These are phyloP conservation scores for Euproctis similis DNA, from an alignment of 2,888 invertebrate species.

Conservation along the genomic window DNA sequence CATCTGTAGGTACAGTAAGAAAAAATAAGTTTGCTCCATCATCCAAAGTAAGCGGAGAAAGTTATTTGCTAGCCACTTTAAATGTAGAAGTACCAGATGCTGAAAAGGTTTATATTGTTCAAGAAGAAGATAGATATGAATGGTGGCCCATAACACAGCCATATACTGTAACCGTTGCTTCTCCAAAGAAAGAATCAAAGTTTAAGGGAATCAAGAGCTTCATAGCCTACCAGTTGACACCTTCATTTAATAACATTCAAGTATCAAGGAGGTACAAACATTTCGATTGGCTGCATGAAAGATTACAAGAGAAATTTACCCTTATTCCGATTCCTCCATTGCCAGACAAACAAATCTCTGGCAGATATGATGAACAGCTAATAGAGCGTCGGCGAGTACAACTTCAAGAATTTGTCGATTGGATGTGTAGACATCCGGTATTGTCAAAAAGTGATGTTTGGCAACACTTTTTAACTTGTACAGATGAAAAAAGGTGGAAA, in stretches of 20 bases:
- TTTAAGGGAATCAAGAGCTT: conserved; percentile 98
- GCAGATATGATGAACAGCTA: conserved; percentile 97
- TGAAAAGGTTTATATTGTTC: conserved; percentile 83
- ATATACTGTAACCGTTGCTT: conserved; percentile 91
- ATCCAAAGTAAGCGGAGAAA: conserved; percentile 92
- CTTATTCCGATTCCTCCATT: conserved; percentile 96
- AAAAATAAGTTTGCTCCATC: conserved; percentile 91
- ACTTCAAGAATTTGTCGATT: conserved; percentile 96
- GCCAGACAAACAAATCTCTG: conserved; percentile 98
- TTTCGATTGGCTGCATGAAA: conserved; percentile 98
- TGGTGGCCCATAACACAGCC: conserved; percentile 86
- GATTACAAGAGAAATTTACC: conserved; percentile 94
- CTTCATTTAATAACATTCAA: conserved; percentile 94
- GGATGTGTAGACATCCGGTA: conserved; percentile 97
- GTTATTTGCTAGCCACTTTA: conserved; percentile 87
- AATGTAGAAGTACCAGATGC: conserved; percentile 81
- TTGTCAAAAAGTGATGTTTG: conserved; percentile 93
- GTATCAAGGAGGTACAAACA: conserved; percentile 97
- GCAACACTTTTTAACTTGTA: conserved; percentile 97
- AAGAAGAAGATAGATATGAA: conserved; percentile 81
- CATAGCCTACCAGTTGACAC: conserved; percentile 96
- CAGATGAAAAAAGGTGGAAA: conserved; percentile 98
- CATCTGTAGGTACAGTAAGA: conserved; percentile 80
- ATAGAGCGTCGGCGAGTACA: conserved; percentile 96
- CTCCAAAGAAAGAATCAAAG: conserved; percentile 98